Evolutionary conservation across 2,888 invertebrate genomes (phyloP), one percentile per base, ranked within the genome.

Genomic region (Pteria penguin): DNA sequence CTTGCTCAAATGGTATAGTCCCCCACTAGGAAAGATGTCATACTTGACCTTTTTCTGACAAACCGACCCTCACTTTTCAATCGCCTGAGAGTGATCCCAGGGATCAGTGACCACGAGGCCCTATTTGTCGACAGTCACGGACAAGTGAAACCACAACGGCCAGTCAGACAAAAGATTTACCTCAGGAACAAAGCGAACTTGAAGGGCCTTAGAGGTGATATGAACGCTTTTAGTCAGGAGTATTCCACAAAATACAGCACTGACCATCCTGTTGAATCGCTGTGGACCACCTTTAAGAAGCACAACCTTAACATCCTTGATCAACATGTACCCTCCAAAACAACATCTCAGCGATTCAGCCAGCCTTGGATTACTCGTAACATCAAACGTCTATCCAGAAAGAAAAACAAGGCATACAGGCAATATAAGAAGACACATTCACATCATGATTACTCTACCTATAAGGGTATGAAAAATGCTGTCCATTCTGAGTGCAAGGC

Each of bases 341-440:
- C 29, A 29, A 63, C 33, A 63, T 32, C 63, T 11, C 31, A 29
- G 22, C 32, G 33, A 29, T 62, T 33, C 63, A 33, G 33, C 33
- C 63, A 63, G 36, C 63, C 33, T 32, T 63, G 63, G 63, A 63
- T 63, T 22, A 63, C 32, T 8, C 32, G 63, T 8, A 22, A 63
- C 27, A 24, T 60, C 22, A 60, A 60, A 14, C 27, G 27, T 14
- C 27, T 60, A 11, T 60, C 60, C 24, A 22, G 60, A 18, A 60
- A 29, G 29, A 60, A 60, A 60, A 29, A 5, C 18, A 24, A 29
- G n/a, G 60, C 27, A 26, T 60, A 60, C 4, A 60, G 27, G 29
- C 29, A 27, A 29, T 60, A 60, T 29, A 2, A 5, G 18, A 22
- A 60, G 60, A 60, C 26, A 18, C 22, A 24, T 11, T 60, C 60